phyloP scores from a whole-genome alignment of 2,888 invertebrate genomes.

The Schizotus pectinicornis region DNA sequence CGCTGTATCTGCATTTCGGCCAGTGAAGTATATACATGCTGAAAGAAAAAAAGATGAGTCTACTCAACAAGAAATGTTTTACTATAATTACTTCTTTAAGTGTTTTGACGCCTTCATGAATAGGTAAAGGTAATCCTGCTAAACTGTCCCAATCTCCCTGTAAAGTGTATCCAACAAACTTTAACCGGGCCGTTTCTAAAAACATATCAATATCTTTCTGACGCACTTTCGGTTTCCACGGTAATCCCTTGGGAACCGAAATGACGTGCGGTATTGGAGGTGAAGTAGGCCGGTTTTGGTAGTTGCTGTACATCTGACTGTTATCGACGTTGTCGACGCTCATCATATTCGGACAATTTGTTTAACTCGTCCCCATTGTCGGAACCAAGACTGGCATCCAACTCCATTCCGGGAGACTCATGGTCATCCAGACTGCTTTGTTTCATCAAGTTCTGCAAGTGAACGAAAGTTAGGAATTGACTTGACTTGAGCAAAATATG shows the following conservation, averaged over 20 bases:
- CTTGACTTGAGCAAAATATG: too few relatives aligned
- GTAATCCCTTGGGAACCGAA: slow-evolving; percentile 66
- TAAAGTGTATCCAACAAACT: slow-evolving; percentile 95
- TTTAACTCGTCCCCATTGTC: slow-evolving; percentile 66
- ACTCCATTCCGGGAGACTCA: slow-evolving; percentile 73
- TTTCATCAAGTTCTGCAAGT: slow-evolving; percentile 78
- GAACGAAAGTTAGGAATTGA: not conserved
- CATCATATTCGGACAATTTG: slow-evolving; percentile 63
- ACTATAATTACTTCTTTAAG: slow-evolving; percentile 68
- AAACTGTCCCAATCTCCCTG: slow-evolving; percentile 86
- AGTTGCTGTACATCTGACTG: slow-evolving; percentile 49
- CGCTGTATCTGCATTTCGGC: slow-evolving; percentile 90
- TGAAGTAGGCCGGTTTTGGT: slow-evolving; percentile 48
- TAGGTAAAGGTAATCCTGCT: slow-evolving; percentile 95
- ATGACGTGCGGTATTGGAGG: slow-evolving; percentile 38
- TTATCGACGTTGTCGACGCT: slow-evolving; percentile 56
- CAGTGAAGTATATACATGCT: slow-evolving; percentile 93
- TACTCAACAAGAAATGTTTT: not conserved
- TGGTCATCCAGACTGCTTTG: slow-evolving; percentile 90
- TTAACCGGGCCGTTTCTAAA: slow-evolving; percentile 86
- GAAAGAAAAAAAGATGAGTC: slow-evolving; percentile 34
- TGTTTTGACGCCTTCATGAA: slow-evolving; percentile 94
- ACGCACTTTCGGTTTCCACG: slow-evolving; percentile 96
- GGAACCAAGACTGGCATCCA: slow-evolving; percentile 66
- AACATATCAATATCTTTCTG: slow-evolving; percentile 93